phyloP scores from a whole-genome alignment of 2,888 invertebrate genomes.

The Hanleya hanleyi region DNA sequence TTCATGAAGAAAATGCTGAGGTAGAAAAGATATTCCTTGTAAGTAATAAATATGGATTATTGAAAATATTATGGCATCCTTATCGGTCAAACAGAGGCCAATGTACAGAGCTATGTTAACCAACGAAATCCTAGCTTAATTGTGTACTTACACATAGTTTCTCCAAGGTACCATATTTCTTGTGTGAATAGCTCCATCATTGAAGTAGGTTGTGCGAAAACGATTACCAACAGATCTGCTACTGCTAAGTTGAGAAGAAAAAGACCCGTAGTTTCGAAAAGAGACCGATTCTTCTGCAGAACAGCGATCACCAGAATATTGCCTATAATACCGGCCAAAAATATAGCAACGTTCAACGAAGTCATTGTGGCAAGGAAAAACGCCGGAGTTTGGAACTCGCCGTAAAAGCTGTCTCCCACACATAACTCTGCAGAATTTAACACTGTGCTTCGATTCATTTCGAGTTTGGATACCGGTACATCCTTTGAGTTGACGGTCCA shows the following conservation, averaged over 20 bases:
- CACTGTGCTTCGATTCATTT: no score
- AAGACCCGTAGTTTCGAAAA: neutral
- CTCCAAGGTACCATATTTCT: constrained; percentile 2
- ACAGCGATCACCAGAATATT: neutral
- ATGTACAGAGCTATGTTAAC: no score
- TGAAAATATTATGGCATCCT: no score
- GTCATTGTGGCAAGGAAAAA: neutral
- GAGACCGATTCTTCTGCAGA: neutral
- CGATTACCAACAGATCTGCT: neutral
- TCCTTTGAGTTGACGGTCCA: no score
- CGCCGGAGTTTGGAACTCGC: neutral
- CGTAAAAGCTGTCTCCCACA: neutral
- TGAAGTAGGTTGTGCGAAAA: neutral
- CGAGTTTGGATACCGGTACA: no score
- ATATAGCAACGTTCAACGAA: neutral
- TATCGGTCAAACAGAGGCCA: no score
- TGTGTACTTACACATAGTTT: neutral
- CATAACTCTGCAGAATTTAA: neutral
- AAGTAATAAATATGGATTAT: no score
- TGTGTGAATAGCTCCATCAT: constrained; percentile 3
- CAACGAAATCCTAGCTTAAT: no score
- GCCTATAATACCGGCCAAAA: neutral
- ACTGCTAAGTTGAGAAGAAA: neutral
- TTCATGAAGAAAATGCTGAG: no score
- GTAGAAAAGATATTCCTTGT: no score